Conservation (phyloP, 2,113 vertebrate genomes). For the Pomatorhinus ruficollis region DNA sequence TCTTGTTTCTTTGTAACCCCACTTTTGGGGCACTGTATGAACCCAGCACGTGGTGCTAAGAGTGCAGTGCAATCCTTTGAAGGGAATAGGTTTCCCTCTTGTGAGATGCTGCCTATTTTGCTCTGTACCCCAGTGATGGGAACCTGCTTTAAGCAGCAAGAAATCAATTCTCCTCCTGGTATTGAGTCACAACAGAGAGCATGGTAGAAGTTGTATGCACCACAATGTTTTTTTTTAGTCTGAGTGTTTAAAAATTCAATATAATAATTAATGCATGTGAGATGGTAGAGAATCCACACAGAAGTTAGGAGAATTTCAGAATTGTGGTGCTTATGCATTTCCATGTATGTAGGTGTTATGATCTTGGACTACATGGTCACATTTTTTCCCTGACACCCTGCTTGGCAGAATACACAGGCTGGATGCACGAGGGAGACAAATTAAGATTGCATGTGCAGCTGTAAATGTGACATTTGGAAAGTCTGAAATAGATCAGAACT, state of each 20-base stretch:
- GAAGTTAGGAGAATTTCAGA: not conserved
- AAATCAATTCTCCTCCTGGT: not conserved
- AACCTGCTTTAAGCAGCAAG: not conserved
- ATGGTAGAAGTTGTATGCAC: rapidly evolving
- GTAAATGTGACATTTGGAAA: slow-evolving; percentile 30
- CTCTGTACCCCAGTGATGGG: not conserved
- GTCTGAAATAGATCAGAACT: slow-evolving; percentile 2
- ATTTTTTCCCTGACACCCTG: not conserved
- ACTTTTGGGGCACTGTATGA: not conserved
- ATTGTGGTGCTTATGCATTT: not conserved
- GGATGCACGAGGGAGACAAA: not conserved
- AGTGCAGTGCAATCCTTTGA: not conserved
- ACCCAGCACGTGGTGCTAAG: not conserved
- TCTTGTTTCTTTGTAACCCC: not conserved
- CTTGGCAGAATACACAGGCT: not conserved
- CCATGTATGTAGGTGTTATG: not conserved
- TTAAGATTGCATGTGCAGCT: slow-evolving; percentile 24
- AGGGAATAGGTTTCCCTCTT: not conserved
- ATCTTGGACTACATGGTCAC: not conserved
- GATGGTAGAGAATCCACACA: not conserved
- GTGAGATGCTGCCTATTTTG: not conserved
- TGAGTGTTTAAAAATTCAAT: not conserved
- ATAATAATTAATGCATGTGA: not conserved
- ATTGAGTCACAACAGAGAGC: not conserved
- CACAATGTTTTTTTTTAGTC: not conserved